These are phyloP conservation scores for Empis stercorea DNA, from an alignment of 2,888 invertebrate species.

Conservation along the genomic window DNA sequence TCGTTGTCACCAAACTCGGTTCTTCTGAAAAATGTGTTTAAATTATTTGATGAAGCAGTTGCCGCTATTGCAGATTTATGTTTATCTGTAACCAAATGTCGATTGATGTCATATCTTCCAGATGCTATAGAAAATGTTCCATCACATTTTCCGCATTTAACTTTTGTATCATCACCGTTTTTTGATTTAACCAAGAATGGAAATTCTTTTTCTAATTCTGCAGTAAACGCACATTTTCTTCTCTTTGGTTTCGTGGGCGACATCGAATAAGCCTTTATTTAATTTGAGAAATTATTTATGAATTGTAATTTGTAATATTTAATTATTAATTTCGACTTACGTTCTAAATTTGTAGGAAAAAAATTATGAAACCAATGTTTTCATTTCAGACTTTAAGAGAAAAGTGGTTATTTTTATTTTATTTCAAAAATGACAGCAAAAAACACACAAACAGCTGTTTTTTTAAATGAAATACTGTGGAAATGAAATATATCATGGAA, in stretches of 20 bases:
- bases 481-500: neutral
- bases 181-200: neutral
- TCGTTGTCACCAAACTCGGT: neutral
- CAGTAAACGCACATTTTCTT: neutral
- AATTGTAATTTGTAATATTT: neutral
- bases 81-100: too few relatives aligned
- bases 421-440: neutral
- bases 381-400: neutral
- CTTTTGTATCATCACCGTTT: neutral
- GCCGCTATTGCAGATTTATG: too few relatives aligned
- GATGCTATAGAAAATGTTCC: too few relatives aligned
- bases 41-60: too few relatives aligned
- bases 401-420: neutral
- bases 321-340: neutral
- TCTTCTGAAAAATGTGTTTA: neutral
- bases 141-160: neutral
- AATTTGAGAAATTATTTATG: neutral
- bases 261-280: neutral
- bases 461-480: neutral
- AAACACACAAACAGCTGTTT: neutral
- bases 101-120: too few relatives aligned
- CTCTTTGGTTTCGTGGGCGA: neutral
- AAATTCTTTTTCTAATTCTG: neutral
- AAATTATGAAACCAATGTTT: neutral
- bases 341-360: neutral